Base-by-base conservation (phyloP, 2,888 invertebrate species). In the Acanthacorydalis orientalis region DNA sequence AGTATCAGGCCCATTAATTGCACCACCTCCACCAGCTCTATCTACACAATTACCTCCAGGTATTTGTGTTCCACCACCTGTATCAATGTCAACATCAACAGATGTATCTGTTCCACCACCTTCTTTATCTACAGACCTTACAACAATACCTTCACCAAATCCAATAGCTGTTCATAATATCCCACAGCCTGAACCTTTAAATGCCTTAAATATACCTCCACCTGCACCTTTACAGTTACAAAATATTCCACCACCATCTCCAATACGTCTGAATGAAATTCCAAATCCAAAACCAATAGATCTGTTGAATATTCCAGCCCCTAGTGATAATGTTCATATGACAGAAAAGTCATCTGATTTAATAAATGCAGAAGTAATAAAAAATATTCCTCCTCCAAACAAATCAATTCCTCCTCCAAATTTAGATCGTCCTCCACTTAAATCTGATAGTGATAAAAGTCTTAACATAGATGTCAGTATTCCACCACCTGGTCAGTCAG, bases 221-320 rank as follows among this genome's bases (percentile, higher is more conserved):
- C 66, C 68, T 7, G 64, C 65, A 10, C 64, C 66, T 1, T 53
- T 66, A 32, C 66, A 76, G 56, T 67, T 75, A 12, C 75, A 76
- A 56, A 74, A 74, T 51, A 77, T 78, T 56, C 76, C 77, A 16
- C 72, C 75, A 2, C 76, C 78, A 1, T 69, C 71, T 56, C 74
- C 77, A 4, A 67, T 75, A 44, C 72, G 75, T 51, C 57, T 77
- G 44, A 76, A 70, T 55, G 74, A 75, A 53, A 76, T 77, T 51
- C 74, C 75, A 7, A 75, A 75, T 53, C 74, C 75, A 1, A 73
- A 76, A 53, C 76, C 77, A 43, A 60, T 77, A 56, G 78, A 78
- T 55, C 65, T 73, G 44, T 65, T 72, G 53, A 72, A 72, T 53
- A 72, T 74, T 52, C 74, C 76, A 2, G 64, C 69, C 15, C 69